Base-by-base conservation (phyloP, 2,113 vertebrate genomes). In the Lycocorax pyrrhopterus region DNA sequence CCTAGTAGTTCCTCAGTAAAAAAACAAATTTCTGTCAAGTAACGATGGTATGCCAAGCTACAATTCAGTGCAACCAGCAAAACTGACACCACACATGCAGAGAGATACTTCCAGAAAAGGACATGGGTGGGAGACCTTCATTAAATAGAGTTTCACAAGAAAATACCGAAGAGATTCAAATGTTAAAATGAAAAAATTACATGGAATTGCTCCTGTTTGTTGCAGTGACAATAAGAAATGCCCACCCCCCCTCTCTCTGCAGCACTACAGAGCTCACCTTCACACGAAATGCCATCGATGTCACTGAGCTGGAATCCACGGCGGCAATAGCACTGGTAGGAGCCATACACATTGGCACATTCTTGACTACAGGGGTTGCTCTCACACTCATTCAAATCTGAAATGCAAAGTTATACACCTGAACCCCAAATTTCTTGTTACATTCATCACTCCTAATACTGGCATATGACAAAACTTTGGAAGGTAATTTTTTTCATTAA, bases 241-340 rank as follows among this genome's bases (percentile, higher is more conserved):
- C 17, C 72, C 32, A 16, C 16, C 53, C 67, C 41, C 7, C 8
- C 18, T 44, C 10, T 27, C 19, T 17, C 30, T 87, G 43, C 32
- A 73, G 26, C 69, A 26, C 0, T 3, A 1, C 12, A 10, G 26
- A 21, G 58, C 97, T 97, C 96, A 99, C 99, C 99, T 98, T 99
- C 99, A 53, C 99, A 99, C 1, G 98, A 99, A 73, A 98, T 96
- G 30, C 99, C 99, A 18, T 99, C 99, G 11, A 98, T 95, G n/a
- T 99, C 99, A 13, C 99, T 99, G 60, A 99, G 99, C 94, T 99
- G 99, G 97, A 99, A 99, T 13, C 99, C 99, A 1, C 99, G 98
- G 75, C 99, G 99, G 92, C 99, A 99, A 78, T 99, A 99, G 55
- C 99, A 99, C 97, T 99, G 99, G 96, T 99, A 99, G 67, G 99